These are phyloP conservation scores for Cenopis cana DNA, from an alignment of 2,888 invertebrate genomes.

Conservation along the genomic window DNA sequence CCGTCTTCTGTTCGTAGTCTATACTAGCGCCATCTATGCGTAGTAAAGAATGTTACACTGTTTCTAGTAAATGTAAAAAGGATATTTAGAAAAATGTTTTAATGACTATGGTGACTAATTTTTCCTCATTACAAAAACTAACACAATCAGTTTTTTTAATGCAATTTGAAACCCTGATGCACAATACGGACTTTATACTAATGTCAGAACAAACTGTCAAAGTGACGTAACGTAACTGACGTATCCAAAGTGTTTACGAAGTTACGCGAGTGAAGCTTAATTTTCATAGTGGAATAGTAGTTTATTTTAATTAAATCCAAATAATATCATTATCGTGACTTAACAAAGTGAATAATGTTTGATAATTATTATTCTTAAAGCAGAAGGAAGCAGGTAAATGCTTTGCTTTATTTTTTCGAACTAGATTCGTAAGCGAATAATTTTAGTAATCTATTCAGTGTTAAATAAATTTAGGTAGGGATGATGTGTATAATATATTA, in stretches of 20 bases:
- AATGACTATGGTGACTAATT: no score
- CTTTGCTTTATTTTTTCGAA: background rate
- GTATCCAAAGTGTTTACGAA: conserved; percentile 11
- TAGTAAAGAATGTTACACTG: no score
- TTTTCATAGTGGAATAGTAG: background rate
- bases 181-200: background rate
- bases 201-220: background rate
- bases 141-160: background rate
- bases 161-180: background rate
- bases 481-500: background rate
- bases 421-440: background rate
- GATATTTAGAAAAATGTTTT: no score
- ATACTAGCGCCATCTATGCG: no score
- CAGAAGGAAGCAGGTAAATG: background rate
- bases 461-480: background rate
- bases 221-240: conserved; percentile 5
- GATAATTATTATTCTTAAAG: background rate
- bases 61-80: no score
- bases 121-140: no score
- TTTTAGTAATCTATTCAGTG: conserved; percentile 1
- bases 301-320: background rate
- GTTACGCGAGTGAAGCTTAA: background rate
- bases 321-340: background rate
- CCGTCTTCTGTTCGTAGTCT: no score
- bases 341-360: background rate